These are phyloP conservation scores for Listronotus oregonensis DNA, from an alignment of 1,140 invertebrate genomes.

Conservation along the genomic window DNA sequence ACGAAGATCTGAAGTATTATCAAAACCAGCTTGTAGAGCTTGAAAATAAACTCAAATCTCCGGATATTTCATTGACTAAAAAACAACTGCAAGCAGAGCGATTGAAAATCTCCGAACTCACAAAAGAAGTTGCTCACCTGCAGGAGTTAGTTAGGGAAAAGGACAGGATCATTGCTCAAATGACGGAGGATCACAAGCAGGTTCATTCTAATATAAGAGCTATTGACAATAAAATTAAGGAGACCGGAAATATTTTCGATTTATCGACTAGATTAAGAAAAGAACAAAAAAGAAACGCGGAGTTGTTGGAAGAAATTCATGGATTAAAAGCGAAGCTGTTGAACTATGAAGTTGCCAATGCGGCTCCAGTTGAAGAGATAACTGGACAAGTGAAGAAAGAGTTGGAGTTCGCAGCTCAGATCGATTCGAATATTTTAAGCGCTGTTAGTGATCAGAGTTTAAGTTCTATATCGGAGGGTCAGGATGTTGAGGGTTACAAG, in stretches of 20 bases:
- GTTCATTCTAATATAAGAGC: constrained; percentile 59
- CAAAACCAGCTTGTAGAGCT: constrained; percentile 52
- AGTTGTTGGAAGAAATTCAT: constrained; percentile 53
- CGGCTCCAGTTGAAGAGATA: constrained; percentile 63
- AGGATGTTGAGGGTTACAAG: constrained; percentile 39
- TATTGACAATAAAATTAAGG: constrained; percentile 60
- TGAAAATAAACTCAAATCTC: constrained; percentile 22
- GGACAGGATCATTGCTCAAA: constrained; percentile 59
- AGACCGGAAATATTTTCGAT: constrained; percentile 55
- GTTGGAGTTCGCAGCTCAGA: constrained; percentile 63
- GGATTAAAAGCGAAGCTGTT: constrained; percentile 46
- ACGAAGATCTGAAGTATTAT: constrained; percentile 58
- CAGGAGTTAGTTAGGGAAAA: constrained; percentile 65
- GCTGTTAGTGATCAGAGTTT: constrained; percentile 49
- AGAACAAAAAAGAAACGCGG: constrained; percentile 54
- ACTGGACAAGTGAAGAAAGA: constrained; percentile 63
- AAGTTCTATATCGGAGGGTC: constrained; percentile 41
- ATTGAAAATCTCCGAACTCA: constrained; percentile 54
- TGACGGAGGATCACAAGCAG: constrained; percentile 61
- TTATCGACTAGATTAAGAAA: constrained; percentile 49
- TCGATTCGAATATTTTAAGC: constrained; percentile 64
- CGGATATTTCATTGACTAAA: constrained; percentile 49
- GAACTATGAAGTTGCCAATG: constrained; percentile 45
- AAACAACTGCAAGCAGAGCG: constrained; percentile 51
- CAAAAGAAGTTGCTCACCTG: constrained; percentile 63